Conservation (phyloP, 2,888 invertebrate genomes). For the Netelia melanura region DNA sequence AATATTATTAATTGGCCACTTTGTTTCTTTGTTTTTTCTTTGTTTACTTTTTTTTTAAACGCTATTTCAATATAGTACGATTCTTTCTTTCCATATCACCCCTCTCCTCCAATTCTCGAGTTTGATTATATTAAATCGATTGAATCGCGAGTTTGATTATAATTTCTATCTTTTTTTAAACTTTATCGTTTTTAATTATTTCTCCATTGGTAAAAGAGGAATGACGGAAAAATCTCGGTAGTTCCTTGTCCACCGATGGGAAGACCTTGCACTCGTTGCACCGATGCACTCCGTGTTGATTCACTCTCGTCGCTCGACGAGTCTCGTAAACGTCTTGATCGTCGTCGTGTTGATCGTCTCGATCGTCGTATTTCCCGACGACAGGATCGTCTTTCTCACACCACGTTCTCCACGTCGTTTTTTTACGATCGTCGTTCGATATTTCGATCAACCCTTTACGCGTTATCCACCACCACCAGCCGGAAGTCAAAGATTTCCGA, state of each 20-base stretch:
- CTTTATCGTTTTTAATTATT: background rate
- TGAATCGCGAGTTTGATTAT: background rate
- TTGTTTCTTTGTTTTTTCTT: conserved; percentile 16
- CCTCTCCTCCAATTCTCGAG: background rate
- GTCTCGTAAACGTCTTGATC: conserved; percentile 21
- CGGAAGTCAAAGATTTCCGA: conserved; percentile 60
- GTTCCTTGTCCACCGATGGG: conserved; percentile 51
- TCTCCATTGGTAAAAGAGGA: conserved; percentile 4
- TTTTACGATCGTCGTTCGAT: conserved; percentile 6
- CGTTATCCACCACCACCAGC: conserved; percentile 55
- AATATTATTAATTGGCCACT: conserved; percentile 62
- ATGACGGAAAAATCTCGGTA: conserved; percentile 46
- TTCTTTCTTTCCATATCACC: background rate
- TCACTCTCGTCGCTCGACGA: conserved; percentile 5
- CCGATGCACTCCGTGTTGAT: conserved; percentile 18
- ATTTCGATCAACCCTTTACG: background rate
- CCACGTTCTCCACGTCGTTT: background rate
- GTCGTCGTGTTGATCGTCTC: background rate
- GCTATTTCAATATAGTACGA: conserved; percentile 23
- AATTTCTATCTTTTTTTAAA: background rate
- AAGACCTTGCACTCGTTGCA: conserved; percentile 56
- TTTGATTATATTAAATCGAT: too few species aligned
- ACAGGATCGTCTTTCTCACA: conserved; percentile 4
- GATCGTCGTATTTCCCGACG: background rate
- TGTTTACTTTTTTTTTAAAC: background rate